Evolutionary conservation across 2,113 vertebrate genomes (phyloP).

Genomic region (Argyrosomus japonicus): DNA sequence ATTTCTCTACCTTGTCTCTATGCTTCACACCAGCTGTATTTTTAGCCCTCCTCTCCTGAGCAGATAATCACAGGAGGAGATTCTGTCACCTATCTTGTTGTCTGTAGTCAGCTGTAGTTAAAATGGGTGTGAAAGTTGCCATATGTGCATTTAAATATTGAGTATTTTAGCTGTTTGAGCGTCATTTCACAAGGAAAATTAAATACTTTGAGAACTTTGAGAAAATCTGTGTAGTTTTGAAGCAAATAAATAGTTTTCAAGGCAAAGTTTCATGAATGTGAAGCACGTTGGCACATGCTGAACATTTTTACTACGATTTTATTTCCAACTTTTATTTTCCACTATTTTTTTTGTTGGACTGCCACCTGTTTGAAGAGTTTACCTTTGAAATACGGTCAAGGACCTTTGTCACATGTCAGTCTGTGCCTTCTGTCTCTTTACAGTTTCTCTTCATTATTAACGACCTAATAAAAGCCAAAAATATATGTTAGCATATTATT

Average conservation of each 20-base stretch:
- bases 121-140: conserved; percentile 37
- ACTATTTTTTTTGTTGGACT: background rate
- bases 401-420: background rate
- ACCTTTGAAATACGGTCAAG: background rate
- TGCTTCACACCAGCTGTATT: conserved; percentile 78
- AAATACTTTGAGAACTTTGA: background rate
- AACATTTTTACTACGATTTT: background rate
- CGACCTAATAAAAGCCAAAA: background rate
- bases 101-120: conserved; percentile 34
- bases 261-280: background rate
- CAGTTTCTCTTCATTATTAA: background rate
- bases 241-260: background rate
- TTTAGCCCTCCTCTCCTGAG: conserved; percentile 78
- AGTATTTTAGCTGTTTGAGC: background rate
- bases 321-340: background rate
- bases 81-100: conserved; percentile 61
- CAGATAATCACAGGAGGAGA: conserved; percentile 72
- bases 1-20: conserved; percentile 74
- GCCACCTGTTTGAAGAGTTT: background rate
- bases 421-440: background rate
- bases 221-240: background rate
- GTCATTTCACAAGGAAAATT: background rate
- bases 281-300: background rate
- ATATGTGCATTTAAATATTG: conserved; percentile 6
- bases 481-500: background rate